Conservation (phyloP, 37 sponge, comb jelly and placozoan species). For the Aplysina aerophoba region DNA sequence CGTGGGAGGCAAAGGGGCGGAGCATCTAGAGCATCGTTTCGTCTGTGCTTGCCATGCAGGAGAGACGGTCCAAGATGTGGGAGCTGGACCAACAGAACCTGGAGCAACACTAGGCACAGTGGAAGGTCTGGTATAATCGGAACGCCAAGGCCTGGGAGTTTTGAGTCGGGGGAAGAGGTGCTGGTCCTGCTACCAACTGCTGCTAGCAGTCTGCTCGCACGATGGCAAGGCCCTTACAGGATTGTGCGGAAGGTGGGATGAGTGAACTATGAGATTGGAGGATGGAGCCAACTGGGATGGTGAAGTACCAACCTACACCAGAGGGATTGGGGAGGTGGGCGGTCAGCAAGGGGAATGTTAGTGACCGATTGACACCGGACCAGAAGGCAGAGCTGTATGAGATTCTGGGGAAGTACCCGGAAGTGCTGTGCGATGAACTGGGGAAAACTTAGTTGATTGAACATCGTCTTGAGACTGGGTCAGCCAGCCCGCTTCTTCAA, state of each 20-base stretch:
- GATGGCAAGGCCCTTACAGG: conserved; percentile 47
- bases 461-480: conserved; percentile 25
- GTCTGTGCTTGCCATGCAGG: conserved; percentile 28
- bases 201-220: conserved; percentile 27
- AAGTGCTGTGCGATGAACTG: conserved; percentile 31
- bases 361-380: conserved; percentile 15
- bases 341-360: background rate
- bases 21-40: conserved; percentile 23
- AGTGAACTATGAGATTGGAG: conserved; percentile 40
- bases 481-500: conserved; percentile 22
- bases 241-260: conserved; percentile 16
- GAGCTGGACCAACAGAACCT: conserved; percentile 38
- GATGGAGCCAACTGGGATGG: too few species aligned
- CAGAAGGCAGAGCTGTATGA: conserved; percentile 30
- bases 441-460: conserved; percentile 30
- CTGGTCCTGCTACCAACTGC: conserved; percentile 32
- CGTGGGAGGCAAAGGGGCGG: conserved; percentile 28
- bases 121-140: conserved; percentile 40
- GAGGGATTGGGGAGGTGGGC: too few species aligned
- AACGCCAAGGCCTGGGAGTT: conserved; percentile 12
- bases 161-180: conserved; percentile 24
- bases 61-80: background rate
- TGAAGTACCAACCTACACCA: too few species aligned
- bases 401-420: conserved; percentile 25
- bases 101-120: background rate